phyloP scores from a whole-genome alignment of 2,113 vertebrate genomes.

The Syngnathus scovelli region DNA sequence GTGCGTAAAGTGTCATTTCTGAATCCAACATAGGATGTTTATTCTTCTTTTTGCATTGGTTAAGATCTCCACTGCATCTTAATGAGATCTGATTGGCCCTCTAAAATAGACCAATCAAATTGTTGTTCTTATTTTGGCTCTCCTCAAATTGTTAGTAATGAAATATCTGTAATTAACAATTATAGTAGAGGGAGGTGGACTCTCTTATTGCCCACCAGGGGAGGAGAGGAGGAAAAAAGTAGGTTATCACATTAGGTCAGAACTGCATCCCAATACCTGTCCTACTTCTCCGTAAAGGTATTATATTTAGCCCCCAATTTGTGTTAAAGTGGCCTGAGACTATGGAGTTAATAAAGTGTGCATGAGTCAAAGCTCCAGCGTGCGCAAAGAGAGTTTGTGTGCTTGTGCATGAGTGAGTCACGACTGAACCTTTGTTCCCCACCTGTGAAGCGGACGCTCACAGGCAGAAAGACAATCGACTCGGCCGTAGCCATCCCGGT shows the following conservation, averaged over 20 bases:
- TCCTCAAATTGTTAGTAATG: background rate
- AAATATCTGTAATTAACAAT: background rate
- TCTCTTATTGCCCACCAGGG: slow-evolving; percentile 38
- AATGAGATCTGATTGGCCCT: background rate
- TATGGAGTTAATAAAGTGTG: slow-evolving; percentile 56
- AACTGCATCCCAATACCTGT: slow-evolving; percentile 38
- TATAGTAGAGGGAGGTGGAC: background rate
- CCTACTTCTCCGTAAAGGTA: slow-evolving; percentile 52
- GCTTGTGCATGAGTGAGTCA: slow-evolving; percentile 37
- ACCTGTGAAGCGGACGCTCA: slow-evolving; percentile 50
- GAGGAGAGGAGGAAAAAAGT: slow-evolving; percentile 51
- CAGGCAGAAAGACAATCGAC: slow-evolving; percentile 19
- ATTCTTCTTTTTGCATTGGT: background rate
- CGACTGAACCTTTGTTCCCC: slow-evolving; percentile 43
- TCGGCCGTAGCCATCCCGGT: slow-evolving; percentile 12
- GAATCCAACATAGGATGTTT: background rate
- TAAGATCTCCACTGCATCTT: background rate
- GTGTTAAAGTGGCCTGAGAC: slow-evolving; percentile 58
- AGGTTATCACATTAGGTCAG: slow-evolving; percentile 70
- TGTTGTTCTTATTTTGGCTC: background rate
- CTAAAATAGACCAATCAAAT: too few species aligned
- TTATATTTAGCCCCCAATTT: slow-evolving; percentile 65
- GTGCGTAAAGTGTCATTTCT: background rate
- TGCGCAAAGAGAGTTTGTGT: slow-evolving; percentile 13
- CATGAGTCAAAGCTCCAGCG: slow-evolving; percentile 36